Base-by-base conservation (phyloP, 2,113 vertebrate species). In the Tretioscincus oriximinensis region DNA sequence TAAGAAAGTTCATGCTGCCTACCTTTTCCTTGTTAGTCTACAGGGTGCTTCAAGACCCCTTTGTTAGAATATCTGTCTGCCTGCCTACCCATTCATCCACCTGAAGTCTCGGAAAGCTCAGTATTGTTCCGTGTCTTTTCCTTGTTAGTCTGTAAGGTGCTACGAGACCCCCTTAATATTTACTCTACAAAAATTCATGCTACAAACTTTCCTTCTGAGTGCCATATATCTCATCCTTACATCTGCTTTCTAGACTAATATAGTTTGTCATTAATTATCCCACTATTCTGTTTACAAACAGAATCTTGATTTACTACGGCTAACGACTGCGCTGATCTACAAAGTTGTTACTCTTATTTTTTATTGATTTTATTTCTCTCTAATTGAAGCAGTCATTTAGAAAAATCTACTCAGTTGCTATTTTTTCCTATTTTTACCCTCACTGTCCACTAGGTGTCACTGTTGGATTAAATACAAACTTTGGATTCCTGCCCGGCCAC, bases 361-460 rank as follows among this genome's bases (percentile, higher is more conserved):
- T 29, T 61, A 63, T 28, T 75, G 31, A 35, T 10, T 61, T 31
- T 54, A 58, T 35, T 31, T 77, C 9, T 29, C 10, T 24, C 35
- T n/a, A 54, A 18, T n/a, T 45, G 20, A 21, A n/a, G 20, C 61
- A 22, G 35, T 22, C 14, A n/a, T 35, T 11, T 45, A 76, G 60
- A 10, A 14, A 45, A n/a, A 63, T n/a, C 12, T 24, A 6, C 41
- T 18, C 18, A 16, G 35, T 26, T 64, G 16, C 8, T 16, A 18
- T 58, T 18, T 14, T 8, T 49, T 68, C 28, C 80, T 35, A 18
- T 66, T 28, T 18, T 18, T 73, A 31, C 90, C 76, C 88, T 69
- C 41, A 1, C 22, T 85, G 69, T 75, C 94, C 95, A 85, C 94
- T 92, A 95, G 95, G 91, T 95, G 95, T 95, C 94, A 92, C 4